Evolutionary conservation across 2,113 vertebrate genomes (phyloP).

Genomic region (Tragelaphus strepsiceros): DNA sequence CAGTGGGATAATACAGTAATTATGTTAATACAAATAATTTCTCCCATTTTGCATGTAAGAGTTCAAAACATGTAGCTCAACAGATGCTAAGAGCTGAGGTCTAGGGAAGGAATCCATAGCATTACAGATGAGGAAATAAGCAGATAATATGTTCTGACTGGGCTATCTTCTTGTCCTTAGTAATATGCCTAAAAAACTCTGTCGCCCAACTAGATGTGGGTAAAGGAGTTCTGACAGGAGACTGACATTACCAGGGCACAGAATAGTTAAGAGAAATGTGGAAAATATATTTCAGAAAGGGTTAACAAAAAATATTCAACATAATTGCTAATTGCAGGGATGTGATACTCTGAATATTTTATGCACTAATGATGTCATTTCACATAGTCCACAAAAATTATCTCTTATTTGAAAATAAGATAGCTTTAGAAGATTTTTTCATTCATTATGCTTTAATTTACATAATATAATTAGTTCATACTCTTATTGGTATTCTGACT

Average conservation of each 20-base stretch:
- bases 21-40: not conserved
- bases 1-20: not conserved
- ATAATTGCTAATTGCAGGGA: not conserved
- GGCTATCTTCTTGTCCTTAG: not conserved
- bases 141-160: not conserved
- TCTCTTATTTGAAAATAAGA: not conserved
- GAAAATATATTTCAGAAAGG: not conserved
- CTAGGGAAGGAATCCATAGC: not conserved
- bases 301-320: not conserved
- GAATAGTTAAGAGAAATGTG: not conserved
- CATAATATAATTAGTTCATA: conserved; percentile 8
- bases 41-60: not conserved
- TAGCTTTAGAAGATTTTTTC: not conserved
- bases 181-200: not conserved
- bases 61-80: not conserved
- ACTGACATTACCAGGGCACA: not conserved
- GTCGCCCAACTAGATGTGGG: not conserved
- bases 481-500: not conserved
- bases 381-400: not conserved
- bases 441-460: conserved; percentile 28
- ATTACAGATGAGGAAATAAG: not conserved
- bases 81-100: not conserved
- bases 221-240: not conserved
- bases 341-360: not conserved
- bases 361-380: not conserved